Conservation (phyloP, 2,113 vertebrate genomes). For the Syngnathus floridae region DNA sequence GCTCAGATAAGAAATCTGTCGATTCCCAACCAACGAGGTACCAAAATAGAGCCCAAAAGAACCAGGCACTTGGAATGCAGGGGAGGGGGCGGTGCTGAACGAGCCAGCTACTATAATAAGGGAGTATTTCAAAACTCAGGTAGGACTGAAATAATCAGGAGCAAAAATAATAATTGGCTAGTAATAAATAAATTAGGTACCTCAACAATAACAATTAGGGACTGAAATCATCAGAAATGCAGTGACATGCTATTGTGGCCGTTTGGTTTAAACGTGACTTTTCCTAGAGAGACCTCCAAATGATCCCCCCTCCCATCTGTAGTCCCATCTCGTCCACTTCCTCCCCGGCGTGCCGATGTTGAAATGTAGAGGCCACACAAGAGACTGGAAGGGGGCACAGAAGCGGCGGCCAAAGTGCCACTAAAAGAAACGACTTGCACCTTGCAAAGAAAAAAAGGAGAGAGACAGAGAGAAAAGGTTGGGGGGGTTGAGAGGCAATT, state of each 20-base stretch:
- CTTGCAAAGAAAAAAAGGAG: conserved; percentile 69
- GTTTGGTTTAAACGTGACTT: not conserved
- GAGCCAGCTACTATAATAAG: not conserved
- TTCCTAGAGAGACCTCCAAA: not conserved
- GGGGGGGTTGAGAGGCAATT: conserved; percentile 77
- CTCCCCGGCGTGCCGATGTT: conserved; percentile 16
- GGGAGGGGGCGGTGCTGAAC: not conserved
- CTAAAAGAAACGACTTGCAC: conserved; percentile 79
- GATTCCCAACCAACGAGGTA: not conserved
- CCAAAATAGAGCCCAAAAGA: not conserved
- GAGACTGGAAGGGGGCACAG: conserved; percentile 20
- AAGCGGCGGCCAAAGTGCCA: conserved; percentile 47
- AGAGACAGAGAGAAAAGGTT: conserved; percentile 43
- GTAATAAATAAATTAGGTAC: too few relatives aligned
- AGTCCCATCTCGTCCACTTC: conserved; percentile 43
- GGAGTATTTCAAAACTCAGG: not conserved
- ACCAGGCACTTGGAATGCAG: not conserved
- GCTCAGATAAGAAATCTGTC: too few relatives aligned
- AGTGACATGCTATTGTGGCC: too few relatives aligned
- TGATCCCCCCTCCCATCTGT: conserved; percentile 1
- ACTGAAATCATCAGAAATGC: too few relatives aligned
- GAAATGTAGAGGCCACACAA: conserved; percentile 27
- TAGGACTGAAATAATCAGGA: not conserved
- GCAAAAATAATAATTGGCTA: not conserved
- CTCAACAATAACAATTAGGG: not conserved